Conservation (phyloP, 2,888 invertebrate genomes). For the Monochamus alternatus region DNA sequence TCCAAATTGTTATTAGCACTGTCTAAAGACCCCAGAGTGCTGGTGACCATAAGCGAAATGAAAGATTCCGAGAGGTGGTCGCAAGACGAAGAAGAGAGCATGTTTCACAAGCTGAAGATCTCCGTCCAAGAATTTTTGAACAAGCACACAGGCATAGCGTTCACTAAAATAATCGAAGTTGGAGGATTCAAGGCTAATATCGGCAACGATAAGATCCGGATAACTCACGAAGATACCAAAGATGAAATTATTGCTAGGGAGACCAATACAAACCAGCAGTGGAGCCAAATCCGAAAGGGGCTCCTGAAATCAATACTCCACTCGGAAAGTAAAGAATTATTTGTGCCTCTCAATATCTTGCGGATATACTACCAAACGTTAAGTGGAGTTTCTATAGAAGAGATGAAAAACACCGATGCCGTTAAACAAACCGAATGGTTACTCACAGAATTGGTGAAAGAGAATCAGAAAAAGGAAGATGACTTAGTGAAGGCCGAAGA, state of each 20-base stretch:
- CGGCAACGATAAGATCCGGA: slow-evolving; percentile 65
- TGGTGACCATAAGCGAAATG: slow-evolving; percentile 73
- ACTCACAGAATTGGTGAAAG: slow-evolving; percentile 64
- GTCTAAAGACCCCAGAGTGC: slow-evolving; percentile 73
- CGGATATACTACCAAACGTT: slow-evolving; percentile 68
- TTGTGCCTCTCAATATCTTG: slow-evolving; percentile 66
- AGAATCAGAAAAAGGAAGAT: slow-evolving; percentile 65
- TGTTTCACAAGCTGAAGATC: slow-evolving; percentile 69
- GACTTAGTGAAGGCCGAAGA: slow-evolving; percentile 58
- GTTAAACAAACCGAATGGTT: slow-evolving; percentile 67
- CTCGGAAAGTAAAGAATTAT: slow-evolving; percentile 65
- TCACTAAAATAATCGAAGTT: slow-evolving; percentile 64
- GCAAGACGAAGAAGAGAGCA: slow-evolving; percentile 70
- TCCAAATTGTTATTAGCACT: slow-evolving; percentile 77
- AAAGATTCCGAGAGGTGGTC: slow-evolving; percentile 62
- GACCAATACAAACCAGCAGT: slow-evolving; percentile 61
- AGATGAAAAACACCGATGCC: slow-evolving; percentile 60
- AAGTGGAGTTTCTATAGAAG: slow-evolving; percentile 61
- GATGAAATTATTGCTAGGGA: slow-evolving; percentile 44
- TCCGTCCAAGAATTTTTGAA: slow-evolving; percentile 70
- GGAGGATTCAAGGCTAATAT: slow-evolving; percentile 67
- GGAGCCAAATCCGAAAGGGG: slow-evolving; percentile 66
- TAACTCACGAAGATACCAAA: slow-evolving; percentile 61
- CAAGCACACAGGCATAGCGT: slow-evolving; percentile 68
- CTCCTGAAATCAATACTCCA: slow-evolving; percentile 65